Evolutionary conservation across 1,140 invertebrate genomes (phyloP).

Genomic region (Bombus waltoni): DNA sequence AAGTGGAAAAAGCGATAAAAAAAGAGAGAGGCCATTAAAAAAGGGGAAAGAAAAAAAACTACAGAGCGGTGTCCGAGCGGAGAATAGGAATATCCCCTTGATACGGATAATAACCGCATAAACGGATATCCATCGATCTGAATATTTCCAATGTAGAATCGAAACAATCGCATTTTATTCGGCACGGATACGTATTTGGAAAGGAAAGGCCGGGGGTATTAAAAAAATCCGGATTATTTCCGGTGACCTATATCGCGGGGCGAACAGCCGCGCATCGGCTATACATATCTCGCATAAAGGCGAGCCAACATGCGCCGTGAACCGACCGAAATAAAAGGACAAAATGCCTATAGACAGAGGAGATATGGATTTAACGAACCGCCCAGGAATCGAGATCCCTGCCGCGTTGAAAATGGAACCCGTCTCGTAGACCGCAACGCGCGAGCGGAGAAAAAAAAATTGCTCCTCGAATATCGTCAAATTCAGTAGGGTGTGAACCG

Average conservation of each 20-base stretch:
- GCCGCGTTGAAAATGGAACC: neutral
- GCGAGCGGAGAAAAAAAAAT: neutral
- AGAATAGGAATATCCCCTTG: constrained; percentile 3
- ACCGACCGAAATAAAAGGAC: constrained; percentile 18
- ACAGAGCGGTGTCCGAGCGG: too few relatives aligned
- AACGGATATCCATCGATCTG: constrained; percentile 42
- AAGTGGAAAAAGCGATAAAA: neutral
- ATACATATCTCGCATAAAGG: constrained; percentile 31
- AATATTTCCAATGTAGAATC: constrained; percentile 18
- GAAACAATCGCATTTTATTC: constrained; percentile 47
- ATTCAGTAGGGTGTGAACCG: too few relatives aligned
- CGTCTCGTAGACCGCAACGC: neutral
- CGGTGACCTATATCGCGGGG: constrained; percentile 33
- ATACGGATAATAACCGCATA: constrained; percentile 33
- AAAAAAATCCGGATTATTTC: constrained; percentile 47
- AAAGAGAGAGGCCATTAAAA: too few relatives aligned
- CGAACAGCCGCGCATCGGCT: constrained; percentile 11
- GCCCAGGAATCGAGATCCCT: neutral
- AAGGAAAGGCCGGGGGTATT: constrained; percentile 17
- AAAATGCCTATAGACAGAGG: neutral
- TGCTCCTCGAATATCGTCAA: too few relatives aligned
- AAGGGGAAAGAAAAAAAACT: neutral
- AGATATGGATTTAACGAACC: constrained; percentile 30
- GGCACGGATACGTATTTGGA: neutral
- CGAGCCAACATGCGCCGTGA: constrained; percentile 10